Percentiles rank a stretch among this genome's conserved stretches.
Evolutionary conservation across 2,888 invertebrate species (phyloP).

Genomic region (Drosophila aldrichi): DNA sequence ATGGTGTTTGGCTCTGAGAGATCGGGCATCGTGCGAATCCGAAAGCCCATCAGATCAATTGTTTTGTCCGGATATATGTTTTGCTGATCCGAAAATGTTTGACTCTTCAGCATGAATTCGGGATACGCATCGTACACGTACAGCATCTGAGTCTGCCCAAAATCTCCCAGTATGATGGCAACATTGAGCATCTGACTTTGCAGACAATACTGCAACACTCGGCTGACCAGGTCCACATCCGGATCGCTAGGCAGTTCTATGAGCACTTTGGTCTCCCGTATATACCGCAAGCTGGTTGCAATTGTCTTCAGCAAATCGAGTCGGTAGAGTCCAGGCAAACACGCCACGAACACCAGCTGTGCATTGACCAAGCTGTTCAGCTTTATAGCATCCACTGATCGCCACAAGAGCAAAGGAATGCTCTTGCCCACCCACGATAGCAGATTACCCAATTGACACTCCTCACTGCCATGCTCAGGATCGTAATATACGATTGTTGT

Average conservation of each 20-base stretch:
- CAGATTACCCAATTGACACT: slow-evolving; percentile 38
- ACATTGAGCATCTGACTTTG: slow-evolving; percentile 56
- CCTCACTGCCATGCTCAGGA: slow-evolving; percentile 32
- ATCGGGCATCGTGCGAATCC: slow-evolving; percentile 58
- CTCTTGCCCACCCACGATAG: slow-evolving; percentile 1
- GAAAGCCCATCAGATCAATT: slow-evolving; percentile 34
- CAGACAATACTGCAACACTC: slow-evolving; percentile 42
- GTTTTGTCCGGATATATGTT: slow-evolving; percentile 56
- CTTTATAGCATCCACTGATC: slow-evolving; percentile 9
- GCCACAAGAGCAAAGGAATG: slow-evolving; percentile 52
- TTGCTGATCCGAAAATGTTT: background rate
- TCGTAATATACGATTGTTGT: slow-evolving; percentile 50
- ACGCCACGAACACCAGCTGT: slow-evolving; percentile 51
- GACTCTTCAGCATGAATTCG: slow-evolving; percentile 27
- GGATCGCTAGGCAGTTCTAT: slow-evolving; percentile 41
- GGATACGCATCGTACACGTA: slow-evolving; percentile 53
- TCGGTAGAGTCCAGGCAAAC: slow-evolving; percentile 44
- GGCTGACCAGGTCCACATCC: slow-evolving; percentile 19
- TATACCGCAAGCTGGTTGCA: slow-evolving; percentile 26
- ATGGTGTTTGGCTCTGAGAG: slow-evolving; percentile 67
- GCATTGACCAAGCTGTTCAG: slow-evolving; percentile 35
- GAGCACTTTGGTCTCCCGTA: slow-evolving; percentile 54
- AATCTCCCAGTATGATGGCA: slow-evolving; percentile 34
- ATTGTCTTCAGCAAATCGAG: slow-evolving; percentile 35
- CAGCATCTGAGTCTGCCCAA: slow-evolving; percentile 33